Evolutionary conservation across 30 jellyfish, hydroid and myxozoan genomes (phyloP).

Genomic region (Hydractinia symbiolongicarpus): DNA sequence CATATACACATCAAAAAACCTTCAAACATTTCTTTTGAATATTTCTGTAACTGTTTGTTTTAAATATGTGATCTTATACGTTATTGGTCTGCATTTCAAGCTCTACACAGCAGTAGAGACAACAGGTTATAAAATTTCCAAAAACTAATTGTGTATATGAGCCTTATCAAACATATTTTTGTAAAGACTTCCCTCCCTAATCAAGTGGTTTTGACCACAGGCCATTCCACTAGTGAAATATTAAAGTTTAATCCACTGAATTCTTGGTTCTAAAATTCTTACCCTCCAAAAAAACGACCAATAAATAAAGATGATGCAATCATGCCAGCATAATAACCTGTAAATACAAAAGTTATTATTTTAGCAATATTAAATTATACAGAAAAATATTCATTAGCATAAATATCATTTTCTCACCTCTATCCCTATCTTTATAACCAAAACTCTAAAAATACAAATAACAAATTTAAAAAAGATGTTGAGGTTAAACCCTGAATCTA

Average conservation of each 20-base stretch:
- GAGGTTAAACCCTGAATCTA: neutral
- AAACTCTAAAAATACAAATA: constrained; percentile 42
- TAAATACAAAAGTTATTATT: neutral
- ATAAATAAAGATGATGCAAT: constrained; percentile 76
- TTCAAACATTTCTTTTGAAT: no score
- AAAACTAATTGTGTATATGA: neutral
- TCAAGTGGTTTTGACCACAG: neutral
- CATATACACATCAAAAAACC: no score
- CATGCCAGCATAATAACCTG: constrained; percentile 89
- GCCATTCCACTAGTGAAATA: neutral
- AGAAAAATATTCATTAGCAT: no score
- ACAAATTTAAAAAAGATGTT: neutral
- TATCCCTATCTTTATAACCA: constrained; percentile 57
- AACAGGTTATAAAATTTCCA: no score
- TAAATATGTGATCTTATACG: no score
- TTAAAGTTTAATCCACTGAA: no score
- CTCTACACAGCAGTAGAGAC: no score
- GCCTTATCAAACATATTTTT: neutral
- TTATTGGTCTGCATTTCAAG: no score
- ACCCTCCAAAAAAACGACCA: constrained; percentile 90
- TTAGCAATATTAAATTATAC: neutral
- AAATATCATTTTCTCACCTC: constrained; percentile 28
- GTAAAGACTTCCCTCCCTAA: neutral
- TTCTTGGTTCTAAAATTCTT: neutral
- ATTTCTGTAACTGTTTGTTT: no score